phyloP scores from a whole-genome alignment of 2,888 invertebrate genomes.

The Pollenia griseotomentosa region DNA sequence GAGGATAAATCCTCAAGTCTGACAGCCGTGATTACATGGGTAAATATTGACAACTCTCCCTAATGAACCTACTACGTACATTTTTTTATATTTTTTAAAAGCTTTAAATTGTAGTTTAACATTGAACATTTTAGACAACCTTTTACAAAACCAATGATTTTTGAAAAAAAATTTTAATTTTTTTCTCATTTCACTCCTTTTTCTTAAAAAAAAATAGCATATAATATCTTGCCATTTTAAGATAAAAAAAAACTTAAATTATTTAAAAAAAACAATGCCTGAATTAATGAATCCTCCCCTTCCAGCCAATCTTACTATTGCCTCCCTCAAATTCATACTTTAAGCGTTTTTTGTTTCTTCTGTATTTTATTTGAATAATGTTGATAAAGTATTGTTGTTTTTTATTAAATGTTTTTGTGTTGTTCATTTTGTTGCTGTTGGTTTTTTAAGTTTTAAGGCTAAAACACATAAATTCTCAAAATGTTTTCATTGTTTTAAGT shows the following conservation, averaged over 20 bases:
- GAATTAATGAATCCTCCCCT: slow-evolving; percentile 53
- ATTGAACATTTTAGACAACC: too few relatives aligned
- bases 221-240: neutral
- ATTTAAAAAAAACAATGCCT: slow-evolving; percentile 24
- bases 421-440: slow-evolving; percentile 58
- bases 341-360: slow-evolving; percentile 4
- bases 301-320: neutral
- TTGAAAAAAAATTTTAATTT: too few relatives aligned
- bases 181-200: too few relatives aligned
- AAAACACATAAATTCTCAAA: slow-evolving; percentile 74
- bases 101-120: too few relatives aligned
- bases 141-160: too few relatives aligned
- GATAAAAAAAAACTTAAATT: slow-evolving; percentile 16
- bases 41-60: too few relatives aligned
- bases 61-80: too few relatives aligned
- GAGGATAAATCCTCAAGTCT: too few relatives aligned
- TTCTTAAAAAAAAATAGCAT: too few relatives aligned
- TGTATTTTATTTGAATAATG: slow-evolving; percentile 43
- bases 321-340: slow-evolving; percentile 43
- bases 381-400: slow-evolving; percentile 47
- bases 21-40: too few relatives aligned
- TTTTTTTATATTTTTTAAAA: too few relatives aligned
- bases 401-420: slow-evolving; percentile 51
- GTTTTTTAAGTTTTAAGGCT: slow-evolving; percentile 73
- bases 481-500: slow-evolving; percentile 75